phyloP scores from a whole-genome alignment of 2,888 invertebrate species.

The Syrphus vitripennis region DNA sequence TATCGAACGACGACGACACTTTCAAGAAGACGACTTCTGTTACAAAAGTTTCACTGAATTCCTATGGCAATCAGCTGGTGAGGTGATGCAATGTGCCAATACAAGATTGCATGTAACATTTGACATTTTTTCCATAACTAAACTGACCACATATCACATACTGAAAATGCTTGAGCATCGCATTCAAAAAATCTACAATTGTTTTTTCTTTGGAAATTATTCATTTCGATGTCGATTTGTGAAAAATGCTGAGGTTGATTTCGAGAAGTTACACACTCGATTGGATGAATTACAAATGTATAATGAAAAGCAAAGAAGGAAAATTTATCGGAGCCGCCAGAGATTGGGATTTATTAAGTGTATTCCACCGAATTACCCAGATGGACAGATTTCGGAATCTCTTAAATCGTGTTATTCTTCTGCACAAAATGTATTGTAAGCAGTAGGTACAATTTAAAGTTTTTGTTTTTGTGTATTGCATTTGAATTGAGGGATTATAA shows the following conservation, averaged over 20 bases:
- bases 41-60: conserved; percentile 76
- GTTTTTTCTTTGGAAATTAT: conserved; percentile 75
- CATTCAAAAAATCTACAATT: conserved; percentile 77
- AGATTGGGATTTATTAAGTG: conserved; percentile 72
- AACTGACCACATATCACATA: conserved; percentile 75
- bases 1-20: conserved; percentile 71
- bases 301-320: conserved; percentile 76
- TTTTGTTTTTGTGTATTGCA: no score
- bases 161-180: conserved; percentile 77
- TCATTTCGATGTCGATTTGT: conserved; percentile 77
- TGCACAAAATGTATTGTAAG: conserved; percentile 21
- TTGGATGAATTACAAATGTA: conserved; percentile 77
- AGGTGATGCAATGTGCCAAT: conserved; percentile 76
- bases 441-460: no score
- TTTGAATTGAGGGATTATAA: no score
- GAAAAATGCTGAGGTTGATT: conserved; percentile 75
- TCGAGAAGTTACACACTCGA: conserved; percentile 75
- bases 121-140: conserved; percentile 77
- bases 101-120: conserved; percentile 74
- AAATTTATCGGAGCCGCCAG: conserved; percentile 47
- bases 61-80: conserved; percentile 75
- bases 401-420: conserved; percentile 75
- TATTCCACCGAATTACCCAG: conserved; percentile 76
- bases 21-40: conserved; percentile 73
- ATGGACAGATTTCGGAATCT: conserved; percentile 73